A percentile compares a stretch with the other conserved stretches of the same genome.
Evolutionary conservation across 2,888 invertebrate species (phyloP).

Genomic region (Lasioglossum leucozonium): DNA sequence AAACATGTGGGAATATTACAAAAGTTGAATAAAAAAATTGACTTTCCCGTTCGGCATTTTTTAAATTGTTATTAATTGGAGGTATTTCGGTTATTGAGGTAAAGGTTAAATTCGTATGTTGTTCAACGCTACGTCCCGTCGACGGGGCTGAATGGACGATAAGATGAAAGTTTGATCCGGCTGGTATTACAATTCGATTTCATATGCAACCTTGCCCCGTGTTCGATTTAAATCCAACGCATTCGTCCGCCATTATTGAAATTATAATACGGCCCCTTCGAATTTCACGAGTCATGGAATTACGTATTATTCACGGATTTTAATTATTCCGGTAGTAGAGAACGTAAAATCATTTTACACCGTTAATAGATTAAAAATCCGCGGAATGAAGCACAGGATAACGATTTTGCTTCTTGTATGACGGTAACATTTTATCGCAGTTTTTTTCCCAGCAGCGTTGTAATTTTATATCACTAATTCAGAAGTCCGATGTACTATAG

Average conservation of each 20-base stretch:
- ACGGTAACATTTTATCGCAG: neutral
- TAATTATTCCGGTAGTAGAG: constrained; percentile 11
- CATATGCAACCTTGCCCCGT: neutral
- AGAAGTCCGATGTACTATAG: neutral
- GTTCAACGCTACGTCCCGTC: neutral
- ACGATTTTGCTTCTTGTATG: neutral
- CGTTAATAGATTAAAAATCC: constrained; percentile 24
- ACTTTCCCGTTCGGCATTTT: neutral
- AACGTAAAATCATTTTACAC: neutral
- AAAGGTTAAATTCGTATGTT: neutral
- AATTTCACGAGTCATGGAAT: neutral
- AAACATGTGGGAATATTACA: neutral
- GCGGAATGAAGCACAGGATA: neutral
- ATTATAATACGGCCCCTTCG: neutral
- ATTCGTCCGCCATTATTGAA: constrained; percentile 10
- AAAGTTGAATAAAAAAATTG: neutral
- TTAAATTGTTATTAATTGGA: neutral
- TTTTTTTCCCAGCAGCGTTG: too few relatives aligned
- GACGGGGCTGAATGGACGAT: neutral
- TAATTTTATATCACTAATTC: neutral
- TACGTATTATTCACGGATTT: constrained; percentile 1
- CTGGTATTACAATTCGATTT: neutral
- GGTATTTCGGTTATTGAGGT: neutral
- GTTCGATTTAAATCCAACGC: neutral
- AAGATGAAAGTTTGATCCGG: constrained; percentile 17